Evolutionary conservation across 2,113 vertebrate genomes (phyloP).

Genomic region (Lichenostomus cassidix): DNA sequence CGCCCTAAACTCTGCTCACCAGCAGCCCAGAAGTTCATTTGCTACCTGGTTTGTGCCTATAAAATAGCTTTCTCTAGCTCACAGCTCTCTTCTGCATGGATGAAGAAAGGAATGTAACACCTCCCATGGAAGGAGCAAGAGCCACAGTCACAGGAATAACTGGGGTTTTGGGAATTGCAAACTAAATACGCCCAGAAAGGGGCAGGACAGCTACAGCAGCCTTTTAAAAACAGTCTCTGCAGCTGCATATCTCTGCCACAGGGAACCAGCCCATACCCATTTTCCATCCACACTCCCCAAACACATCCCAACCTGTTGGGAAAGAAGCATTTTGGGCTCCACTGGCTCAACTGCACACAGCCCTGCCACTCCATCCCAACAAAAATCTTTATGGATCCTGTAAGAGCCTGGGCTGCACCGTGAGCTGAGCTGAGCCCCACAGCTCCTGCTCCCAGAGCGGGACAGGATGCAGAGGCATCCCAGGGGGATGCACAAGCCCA

Average conservation of each 20-base stretch:
- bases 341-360: background rate
- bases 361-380: background rate
- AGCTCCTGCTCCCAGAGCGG: rapidly evolving
- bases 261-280: background rate
- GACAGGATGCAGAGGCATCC: background rate
- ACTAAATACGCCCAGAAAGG: background rate
- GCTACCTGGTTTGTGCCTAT: background rate
- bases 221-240: background rate
- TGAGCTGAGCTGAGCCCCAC: rapidly evolving
- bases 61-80: background rate
- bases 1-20: background rate
- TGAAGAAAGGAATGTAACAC: background rate
- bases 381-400: background rate
- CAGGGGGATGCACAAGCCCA: background rate
- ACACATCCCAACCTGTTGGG: background rate
- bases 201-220: background rate
- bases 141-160: background rate
- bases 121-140: background rate
- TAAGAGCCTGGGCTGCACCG: background rate
- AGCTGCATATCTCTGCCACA: background rate
- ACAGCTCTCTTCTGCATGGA: background rate
- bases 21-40: background rate
- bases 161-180: background rate
- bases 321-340: background rate
- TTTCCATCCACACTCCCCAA: background rate